A percentile compares a stretch with the other conserved stretches of the same genome.
phyloP scores from a whole-genome alignment of 2,888 invertebrate species.

The Lypha dubia region DNA sequence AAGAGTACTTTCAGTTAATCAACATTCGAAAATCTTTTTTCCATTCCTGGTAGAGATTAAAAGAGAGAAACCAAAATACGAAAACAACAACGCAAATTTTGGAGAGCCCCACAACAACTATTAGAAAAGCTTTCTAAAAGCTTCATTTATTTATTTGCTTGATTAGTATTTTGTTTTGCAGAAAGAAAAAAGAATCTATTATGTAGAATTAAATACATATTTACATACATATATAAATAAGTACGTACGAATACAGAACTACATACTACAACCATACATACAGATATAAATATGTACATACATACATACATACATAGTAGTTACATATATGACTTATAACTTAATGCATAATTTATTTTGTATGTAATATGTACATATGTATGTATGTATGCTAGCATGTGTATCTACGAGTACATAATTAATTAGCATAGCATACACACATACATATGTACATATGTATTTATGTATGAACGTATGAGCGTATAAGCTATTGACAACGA shows the following conservation, averaged over 20 bases:
- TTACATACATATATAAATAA: constrained; percentile 7
- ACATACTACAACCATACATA: too few species aligned
- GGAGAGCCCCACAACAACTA: background rate
- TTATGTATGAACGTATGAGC: background rate
- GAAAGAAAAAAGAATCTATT: background rate
- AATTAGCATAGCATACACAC: too few species aligned
- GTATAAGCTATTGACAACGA: background rate
- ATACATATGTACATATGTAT: constrained; percentile 1
- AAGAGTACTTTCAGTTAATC: too few species aligned
- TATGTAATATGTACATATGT: too few species aligned
- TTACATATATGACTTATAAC: too few species aligned
- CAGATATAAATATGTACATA: background rate
- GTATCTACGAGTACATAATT: too few species aligned
- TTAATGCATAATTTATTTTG: too few species aligned
- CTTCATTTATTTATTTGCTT: constrained; percentile 39
- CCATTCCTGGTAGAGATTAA: background rate
- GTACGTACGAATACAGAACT: background rate
- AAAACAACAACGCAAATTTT: background rate
- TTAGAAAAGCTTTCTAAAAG: constrained; percentile 49
- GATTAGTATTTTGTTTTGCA: constrained; percentile 21
- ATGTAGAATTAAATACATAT: background rate
- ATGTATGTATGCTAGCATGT: too few species aligned
- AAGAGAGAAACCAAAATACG: background rate
- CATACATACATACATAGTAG: background rate
- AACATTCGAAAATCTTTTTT: background rate